These are phyloP conservation scores for Platerodrilus igneus DNA, from an alignment of 2,888 invertebrate genomes.

Conservation along the genomic window DNA sequence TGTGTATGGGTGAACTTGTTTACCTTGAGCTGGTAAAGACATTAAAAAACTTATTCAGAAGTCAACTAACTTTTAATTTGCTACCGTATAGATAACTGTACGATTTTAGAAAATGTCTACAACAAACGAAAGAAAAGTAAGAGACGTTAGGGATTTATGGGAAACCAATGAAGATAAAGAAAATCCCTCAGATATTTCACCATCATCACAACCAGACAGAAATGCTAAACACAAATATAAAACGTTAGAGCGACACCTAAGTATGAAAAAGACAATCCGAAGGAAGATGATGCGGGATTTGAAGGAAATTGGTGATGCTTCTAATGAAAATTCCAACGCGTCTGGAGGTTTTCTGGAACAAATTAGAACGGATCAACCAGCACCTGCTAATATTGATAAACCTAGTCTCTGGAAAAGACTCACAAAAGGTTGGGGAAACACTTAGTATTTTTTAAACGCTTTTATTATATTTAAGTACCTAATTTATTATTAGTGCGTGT, in stretches of 20 bases:
- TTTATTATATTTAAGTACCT: too few species aligned
- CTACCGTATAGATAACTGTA: too few species aligned
- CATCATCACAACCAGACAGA: constrained; percentile 50
- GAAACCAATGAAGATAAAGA: constrained; percentile 43
- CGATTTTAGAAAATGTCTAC: constrained; percentile 58
- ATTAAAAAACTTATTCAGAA: too few species aligned
- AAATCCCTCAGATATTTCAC: constrained; percentile 42
- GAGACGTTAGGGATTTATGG: constrained; percentile 65
- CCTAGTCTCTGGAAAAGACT: constrained; percentile 48
- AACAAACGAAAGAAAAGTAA: constrained; percentile 62
- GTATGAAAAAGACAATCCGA: constrained; percentile 82
- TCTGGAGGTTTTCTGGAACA: constrained; percentile 46
- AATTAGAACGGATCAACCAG: constrained; percentile 47
- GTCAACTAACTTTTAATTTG: too few species aligned
- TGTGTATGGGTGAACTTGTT: too few species aligned
- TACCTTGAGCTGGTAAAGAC: constrained; percentile 45
- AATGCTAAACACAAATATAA: constrained; percentile 68
- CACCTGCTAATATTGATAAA: constrained; percentile 47
- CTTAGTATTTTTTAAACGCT: too few species aligned
- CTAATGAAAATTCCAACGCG: constrained; percentile 35
- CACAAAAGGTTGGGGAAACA: constrained; percentile 47
- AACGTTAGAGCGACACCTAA: constrained; percentile 74
- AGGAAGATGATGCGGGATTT: constrained; percentile 82
- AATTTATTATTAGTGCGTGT: too few species aligned
- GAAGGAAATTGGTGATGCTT: constrained; percentile 56